Conservation (phyloP, 2,888 invertebrate genomes). For the Tyria jacobaeae region DNA sequence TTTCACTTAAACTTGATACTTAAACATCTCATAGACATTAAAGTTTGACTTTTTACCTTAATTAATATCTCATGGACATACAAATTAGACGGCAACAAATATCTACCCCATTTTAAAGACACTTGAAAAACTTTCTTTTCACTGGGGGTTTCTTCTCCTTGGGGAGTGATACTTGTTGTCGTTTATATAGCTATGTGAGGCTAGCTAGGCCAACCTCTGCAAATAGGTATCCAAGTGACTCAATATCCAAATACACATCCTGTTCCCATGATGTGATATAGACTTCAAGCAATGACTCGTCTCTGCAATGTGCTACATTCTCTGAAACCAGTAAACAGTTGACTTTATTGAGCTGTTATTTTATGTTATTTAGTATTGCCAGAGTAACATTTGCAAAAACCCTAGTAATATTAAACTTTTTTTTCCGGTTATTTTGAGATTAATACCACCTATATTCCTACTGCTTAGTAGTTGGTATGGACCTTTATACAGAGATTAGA, state of each 20-base stretch:
- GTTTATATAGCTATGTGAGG: slow-evolving; percentile 43
- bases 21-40: too few relatives aligned
- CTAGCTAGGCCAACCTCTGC: slow-evolving; percentile 70
- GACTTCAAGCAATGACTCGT: slow-evolving; percentile 73
- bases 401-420: too few relatives aligned
- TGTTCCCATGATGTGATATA: slow-evolving; percentile 78
- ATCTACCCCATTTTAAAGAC: not conserved
- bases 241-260: slow-evolving; percentile 65
- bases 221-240: slow-evolving; percentile 73
- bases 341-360: not conserved
- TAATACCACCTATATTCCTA: not conserved
- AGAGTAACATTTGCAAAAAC: too few relatives aligned
- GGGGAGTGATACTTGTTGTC: not conserved
- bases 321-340: slow-evolving; percentile 66
- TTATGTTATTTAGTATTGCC: not conserved
- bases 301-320: slow-evolving; percentile 79
- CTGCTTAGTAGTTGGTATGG: too few relatives aligned
- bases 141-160: not conserved
- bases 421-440: not conserved
- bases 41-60: too few relatives aligned
- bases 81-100: too few relatives aligned
- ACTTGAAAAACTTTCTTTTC: slow-evolving; percentile 1
- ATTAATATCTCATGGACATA: too few relatives aligned
- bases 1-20: too few relatives aligned
- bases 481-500: too few relatives aligned